phyloP scores from a whole-genome alignment of 2,888 invertebrate species.

The Drosophila cyrtoloma region DNA sequence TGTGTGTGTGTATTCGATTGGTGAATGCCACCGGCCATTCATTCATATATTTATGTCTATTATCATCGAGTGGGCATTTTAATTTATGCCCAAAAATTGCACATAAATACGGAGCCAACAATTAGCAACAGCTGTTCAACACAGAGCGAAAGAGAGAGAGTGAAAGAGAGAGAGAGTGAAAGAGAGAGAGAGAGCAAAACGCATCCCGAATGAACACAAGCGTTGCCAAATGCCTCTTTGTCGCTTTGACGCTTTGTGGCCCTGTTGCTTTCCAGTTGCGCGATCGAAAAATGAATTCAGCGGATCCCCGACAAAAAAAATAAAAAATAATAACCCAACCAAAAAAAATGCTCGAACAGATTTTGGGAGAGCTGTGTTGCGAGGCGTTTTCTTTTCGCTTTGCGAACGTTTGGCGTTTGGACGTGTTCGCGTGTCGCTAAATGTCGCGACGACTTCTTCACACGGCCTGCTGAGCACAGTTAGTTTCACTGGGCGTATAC shows the following conservation, averaged over 20 bases:
- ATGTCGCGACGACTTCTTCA: conserved; percentile 61
- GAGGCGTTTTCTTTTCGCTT: conserved; percentile 74
- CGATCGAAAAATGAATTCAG: conserved; percentile 64
- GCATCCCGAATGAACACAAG: conserved; percentile 7
- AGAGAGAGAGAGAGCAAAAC: not conserved
- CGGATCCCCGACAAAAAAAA: conserved; percentile 50
- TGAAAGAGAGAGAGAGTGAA: not conserved
- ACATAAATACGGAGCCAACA: conserved; percentile 42
- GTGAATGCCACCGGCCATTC: conserved; percentile 63
- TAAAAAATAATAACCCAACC: not conserved
- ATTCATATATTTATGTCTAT: conserved; percentile 73
- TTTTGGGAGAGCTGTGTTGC: conserved; percentile 30
- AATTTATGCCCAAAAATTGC: conserved; percentile 67
- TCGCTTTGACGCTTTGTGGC: conserved; percentile 35
- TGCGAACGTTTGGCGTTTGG: conserved; percentile 77
- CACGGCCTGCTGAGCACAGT: conserved; percentile 59
- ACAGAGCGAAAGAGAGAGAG: not conserved
- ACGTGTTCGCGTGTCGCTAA: conserved; percentile 71
- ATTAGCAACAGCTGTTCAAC: conserved; percentile 70
- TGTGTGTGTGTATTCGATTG: conserved; percentile 23
- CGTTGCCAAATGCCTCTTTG: conserved; percentile 8
- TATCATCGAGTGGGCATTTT: conserved; percentile 39
- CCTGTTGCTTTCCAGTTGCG: conserved; percentile 66
- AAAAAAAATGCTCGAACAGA: conserved; percentile 11
- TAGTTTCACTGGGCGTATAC: conserved; percentile 68